phyloP scores from a whole-genome alignment of 2,113 vertebrate genomes.

The Takifugu bimaculatus region DNA sequence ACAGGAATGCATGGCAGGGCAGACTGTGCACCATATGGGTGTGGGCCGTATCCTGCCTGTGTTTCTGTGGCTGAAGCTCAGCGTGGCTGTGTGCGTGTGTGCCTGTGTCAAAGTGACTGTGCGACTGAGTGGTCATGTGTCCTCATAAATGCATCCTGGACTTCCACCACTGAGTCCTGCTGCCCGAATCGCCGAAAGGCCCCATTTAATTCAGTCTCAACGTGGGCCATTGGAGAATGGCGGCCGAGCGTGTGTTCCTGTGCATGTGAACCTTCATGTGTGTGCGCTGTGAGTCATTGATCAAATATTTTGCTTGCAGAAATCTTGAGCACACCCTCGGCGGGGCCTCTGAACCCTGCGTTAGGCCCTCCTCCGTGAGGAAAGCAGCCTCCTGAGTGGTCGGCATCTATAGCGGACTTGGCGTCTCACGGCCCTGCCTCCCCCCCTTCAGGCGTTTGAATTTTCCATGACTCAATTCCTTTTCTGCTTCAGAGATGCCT shows the following conservation, averaged over 20 bases:
- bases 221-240: slow-evolving; percentile 36
- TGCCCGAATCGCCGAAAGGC: slow-evolving; percentile 20
- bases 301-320: slow-evolving; percentile 74
- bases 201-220: slow-evolving; percentile 34
- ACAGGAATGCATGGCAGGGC: slow-evolving; percentile 63
- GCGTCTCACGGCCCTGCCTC: slow-evolving; percentile 17
- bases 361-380: slow-evolving; percentile 37
- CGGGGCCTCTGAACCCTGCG: slow-evolving; percentile 39
- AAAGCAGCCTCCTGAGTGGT: slow-evolving; percentile 50
- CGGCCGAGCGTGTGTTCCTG: background rate
- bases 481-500: slow-evolving; percentile 1
- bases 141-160: slow-evolving; percentile 15
- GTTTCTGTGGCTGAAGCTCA: slow-evolving; percentile 37
- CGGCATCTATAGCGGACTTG: slow-evolving; percentile 35
- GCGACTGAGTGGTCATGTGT: slow-evolving; percentile 2
- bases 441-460: slow-evolving; percentile 38
- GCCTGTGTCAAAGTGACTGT: background rate
- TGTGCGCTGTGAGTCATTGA: slow-evolving; percentile 73
- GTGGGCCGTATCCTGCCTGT: slow-evolving; percentile 70
- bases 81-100: slow-evolving; percentile 1
- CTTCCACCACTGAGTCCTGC: slow-evolving; percentile 19
- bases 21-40: slow-evolving; percentile 60
- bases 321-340: slow-evolving; percentile 49
- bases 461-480: slow-evolving; percentile 52
- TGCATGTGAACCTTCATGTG: slow-evolving; percentile 14